Conservation (phyloP, 2,113 vertebrate genomes). For the Dicrurus megarhynchus region DNA sequence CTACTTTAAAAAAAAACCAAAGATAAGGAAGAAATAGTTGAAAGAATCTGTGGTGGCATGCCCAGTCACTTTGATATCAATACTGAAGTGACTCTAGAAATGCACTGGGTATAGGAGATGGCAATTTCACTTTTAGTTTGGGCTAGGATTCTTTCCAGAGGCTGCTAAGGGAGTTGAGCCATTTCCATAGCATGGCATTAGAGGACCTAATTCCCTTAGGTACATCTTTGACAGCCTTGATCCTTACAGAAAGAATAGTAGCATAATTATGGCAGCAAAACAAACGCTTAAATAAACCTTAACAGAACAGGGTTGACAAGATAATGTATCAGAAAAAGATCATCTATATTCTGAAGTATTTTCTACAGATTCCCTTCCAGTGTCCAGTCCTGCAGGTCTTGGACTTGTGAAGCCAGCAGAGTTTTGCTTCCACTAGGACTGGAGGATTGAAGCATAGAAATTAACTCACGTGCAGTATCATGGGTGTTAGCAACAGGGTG, state of each 20-base stretch:
- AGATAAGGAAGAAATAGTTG: neutral
- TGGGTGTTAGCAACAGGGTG: conserved; percentile 57
- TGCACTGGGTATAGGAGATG: neutral
- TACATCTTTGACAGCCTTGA: neutral
- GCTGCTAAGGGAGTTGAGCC: neutral
- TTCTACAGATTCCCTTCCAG: neutral
- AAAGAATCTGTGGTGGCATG: neutral
- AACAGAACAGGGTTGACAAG: neutral
- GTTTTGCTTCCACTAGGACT: conserved; percentile 12
- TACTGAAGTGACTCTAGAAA: neutral
- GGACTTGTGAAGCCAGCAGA: neutral
- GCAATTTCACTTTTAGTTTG: neutral
- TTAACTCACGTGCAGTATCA: conserved; percentile 6
- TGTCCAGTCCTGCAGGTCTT: conserved; percentile 2
- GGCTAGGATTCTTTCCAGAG: neutral
- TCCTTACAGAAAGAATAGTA: neutral
- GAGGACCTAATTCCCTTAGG: neutral
- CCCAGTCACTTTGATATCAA: neutral
- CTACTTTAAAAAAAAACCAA: neutral
- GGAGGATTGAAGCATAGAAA: conserved; percentile 9
- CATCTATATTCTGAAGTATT: neutral
- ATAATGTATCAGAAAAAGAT: neutral
- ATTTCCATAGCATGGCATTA: neutral
- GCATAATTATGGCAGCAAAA: neutral
- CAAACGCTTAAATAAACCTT: neutral